phyloP scores from a whole-genome alignment of 2,113 vertebrate genomes.

The Eira barbara region DNA sequence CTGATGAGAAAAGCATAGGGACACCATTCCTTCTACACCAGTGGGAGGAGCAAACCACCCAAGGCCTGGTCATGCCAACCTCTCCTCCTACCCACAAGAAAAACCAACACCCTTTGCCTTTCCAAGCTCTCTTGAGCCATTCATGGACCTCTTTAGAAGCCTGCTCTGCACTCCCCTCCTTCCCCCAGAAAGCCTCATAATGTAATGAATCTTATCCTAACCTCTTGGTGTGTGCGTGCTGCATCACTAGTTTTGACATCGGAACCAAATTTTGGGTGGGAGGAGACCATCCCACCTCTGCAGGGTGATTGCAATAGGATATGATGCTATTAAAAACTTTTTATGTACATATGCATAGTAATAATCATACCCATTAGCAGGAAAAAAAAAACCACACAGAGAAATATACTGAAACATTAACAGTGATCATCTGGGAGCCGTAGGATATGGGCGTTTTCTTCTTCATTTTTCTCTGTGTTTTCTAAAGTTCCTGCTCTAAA shows the following conservation, averaged over 20 bases:
- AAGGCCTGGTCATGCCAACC: background rate
- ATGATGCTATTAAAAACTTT: background rate
- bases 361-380: background rate
- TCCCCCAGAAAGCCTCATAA: background rate
- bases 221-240: background rate
- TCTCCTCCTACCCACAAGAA: background rate
- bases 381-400: background rate
- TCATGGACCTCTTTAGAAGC: background rate
- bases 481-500: constrained; percentile 1
- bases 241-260: background rate
- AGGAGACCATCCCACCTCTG: background rate
- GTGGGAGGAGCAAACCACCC: background rate
- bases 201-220: background rate
- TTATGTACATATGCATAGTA: background rate
- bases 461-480: background rate
- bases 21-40: background rate
- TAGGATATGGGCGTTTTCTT: background rate
- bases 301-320: background rate
- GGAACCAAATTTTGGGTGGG: background rate
- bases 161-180: background rate
- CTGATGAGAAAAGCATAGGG: background rate
- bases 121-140: background rate
- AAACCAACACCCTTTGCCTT: background rate
- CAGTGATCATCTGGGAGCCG: background rate
- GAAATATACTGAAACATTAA: background rate